Evolutionary conservation across 1,140 invertebrate species (phyloP).

Genomic region (Tetranychus urticae): DNA sequence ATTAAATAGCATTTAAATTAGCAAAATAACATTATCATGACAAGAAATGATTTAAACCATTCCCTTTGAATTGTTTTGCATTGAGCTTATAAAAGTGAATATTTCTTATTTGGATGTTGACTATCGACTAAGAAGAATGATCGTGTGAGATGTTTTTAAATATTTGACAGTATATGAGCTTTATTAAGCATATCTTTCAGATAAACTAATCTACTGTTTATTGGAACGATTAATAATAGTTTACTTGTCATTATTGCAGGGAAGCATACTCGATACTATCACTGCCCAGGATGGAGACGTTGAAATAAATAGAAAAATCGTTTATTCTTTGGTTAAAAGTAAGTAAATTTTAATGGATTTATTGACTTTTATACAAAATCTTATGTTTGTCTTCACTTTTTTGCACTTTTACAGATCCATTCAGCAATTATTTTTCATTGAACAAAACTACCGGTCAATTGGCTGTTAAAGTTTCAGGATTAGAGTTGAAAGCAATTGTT

Average conservation of each 20-base stretch:
- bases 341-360: not conserved
- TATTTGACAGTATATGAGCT: too few species aligned
- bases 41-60: too few species aligned
- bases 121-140: too few species aligned
- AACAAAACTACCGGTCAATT: conserved; percentile 1
- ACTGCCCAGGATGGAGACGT: conserved; percentile 69
- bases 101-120: too few species aligned
- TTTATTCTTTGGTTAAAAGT: conserved; percentile 35
- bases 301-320: conserved; percentile 48
- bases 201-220: too few species aligned
- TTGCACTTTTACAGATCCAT: not conserved
- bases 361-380: too few species aligned
- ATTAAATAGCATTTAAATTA: too few species aligned
- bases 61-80: too few species aligned
- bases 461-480: conserved; percentile 10
- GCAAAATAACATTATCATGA: too few species aligned
- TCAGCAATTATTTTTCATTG: not conserved
- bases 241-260: conserved; percentile 22
- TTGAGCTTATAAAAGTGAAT: too few species aligned
- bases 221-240: not conserved
- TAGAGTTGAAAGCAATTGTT: conserved; percentile 47
- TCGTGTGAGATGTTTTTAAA: too few species aligned
- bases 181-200: too few species aligned
- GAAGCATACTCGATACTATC: conserved; percentile 36
- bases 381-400: not conserved